These are phyloP conservation scores for Troides oblongomaculatus DNA, from an alignment of 2,888 invertebrate species.

Conservation along the genomic window DNA sequence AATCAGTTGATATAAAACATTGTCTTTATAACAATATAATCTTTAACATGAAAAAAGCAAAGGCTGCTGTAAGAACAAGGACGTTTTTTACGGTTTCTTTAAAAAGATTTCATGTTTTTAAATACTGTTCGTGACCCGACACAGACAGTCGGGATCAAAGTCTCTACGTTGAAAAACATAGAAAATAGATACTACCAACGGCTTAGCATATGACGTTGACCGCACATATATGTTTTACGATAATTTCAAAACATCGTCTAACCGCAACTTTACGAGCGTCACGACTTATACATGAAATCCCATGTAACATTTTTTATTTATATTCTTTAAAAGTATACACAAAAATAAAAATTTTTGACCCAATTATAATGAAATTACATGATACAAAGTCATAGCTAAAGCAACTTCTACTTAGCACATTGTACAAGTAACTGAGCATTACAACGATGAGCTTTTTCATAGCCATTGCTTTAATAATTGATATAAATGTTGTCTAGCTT, in stretches of 20 bases:
- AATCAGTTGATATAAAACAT: not conserved
- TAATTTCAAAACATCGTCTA: not conserved
- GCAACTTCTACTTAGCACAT: no score
- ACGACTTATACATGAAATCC: not conserved
- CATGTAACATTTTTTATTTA: not conserved
- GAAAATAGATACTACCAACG: not conserved
- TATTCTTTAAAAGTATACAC: not conserved
- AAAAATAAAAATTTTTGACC: not conserved
- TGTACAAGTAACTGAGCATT: no score
- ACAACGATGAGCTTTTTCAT: no score
- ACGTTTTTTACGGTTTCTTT: not conserved
- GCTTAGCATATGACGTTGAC: not conserved
- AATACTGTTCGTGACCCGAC: not conserved
- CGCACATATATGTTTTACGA: conserved; percentile 3
- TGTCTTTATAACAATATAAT: not conserved
- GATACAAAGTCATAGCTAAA: no score
- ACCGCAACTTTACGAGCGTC: not conserved
- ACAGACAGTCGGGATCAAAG: not conserved
- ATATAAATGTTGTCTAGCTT: no score
- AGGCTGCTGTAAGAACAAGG: not conserved
- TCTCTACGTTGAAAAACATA: not conserved
- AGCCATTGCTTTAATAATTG: no score
- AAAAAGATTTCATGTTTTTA: not conserved
- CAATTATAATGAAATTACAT: no score
- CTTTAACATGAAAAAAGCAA: not conserved